Evolutionary conservation across 2,797 vertebrate genomes (phyloP), one percentile per base, ranked within the genome.

Genomic region (Smutsia gigantea): DNA sequence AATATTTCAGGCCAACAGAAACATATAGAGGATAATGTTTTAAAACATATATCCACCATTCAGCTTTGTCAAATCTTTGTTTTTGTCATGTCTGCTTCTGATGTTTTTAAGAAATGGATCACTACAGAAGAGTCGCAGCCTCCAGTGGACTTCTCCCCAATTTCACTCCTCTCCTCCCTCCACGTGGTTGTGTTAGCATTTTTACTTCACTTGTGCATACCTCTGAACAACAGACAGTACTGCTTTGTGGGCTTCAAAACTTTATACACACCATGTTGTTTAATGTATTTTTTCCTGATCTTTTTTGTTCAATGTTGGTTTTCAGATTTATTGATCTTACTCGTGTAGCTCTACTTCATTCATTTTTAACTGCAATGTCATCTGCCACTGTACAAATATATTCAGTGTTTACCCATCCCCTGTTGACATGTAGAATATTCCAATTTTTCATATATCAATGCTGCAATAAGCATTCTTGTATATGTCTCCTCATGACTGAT

Each of bases 1-100:
- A 94, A 81, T 14, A n/a, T 68, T 95, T 86, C 82, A 95, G 68
- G 74, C 21, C 59, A 86, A 86, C 7, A 74, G 51, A 90, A 93
- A 93, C 27, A 59, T 2, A 7, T 6, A 85, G 39, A 59, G 18
- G 53, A 89, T 59, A 31, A 53, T 49, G 46, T 81, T 55, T 69
- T 27, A 94, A 75, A 57, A 49, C 21, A 39, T 4, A 0, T 85
- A 85, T n/a, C 29, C 19, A 78, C 72, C 51, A 85, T 27, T 88
- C 42, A 75, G 42, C 31, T 91, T 90, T 55, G 53, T 61, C 51
- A 81, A 61, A 86, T 66, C 46, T 86, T 75, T 84, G 53, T n/a
- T 96, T 94, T 68, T 85, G 49, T 94, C 78, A 64, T 42, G 49
- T 66, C n/a, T 79, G 57, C 91, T 85, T 51, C 57, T 57, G 53